Base-by-base conservation (phyloP, 2,113 vertebrate genomes). In the Sinocyclocheilus grahami region DNA sequence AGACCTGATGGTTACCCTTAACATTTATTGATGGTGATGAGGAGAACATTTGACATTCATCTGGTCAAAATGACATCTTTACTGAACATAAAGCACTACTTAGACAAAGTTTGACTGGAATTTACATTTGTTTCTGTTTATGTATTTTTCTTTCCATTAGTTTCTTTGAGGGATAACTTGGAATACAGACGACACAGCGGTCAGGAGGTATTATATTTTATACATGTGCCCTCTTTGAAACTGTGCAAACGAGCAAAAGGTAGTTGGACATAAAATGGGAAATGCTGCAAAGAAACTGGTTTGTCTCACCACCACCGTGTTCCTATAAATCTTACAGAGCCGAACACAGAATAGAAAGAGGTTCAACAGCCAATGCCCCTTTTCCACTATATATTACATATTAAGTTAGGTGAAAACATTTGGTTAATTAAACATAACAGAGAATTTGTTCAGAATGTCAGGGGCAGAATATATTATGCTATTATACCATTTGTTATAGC, bases 161-260 rank as follows among this genome's bases (percentile, higher is more conserved):
- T 62, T 87, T 88, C 86, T 37, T 77, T 82, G 85, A 37, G 67
- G 82, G 87, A 90, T 83, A 85, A 90, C 86, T 77, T 71, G 27
- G 42, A 60, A 77, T 81, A 85, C 88, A 86, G 86, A 87, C 16
- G 63, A 22, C 74, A 37, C 67, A 60, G 74, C 58, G 58, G 84
- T 86, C 62, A 39, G 62, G 77, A 62, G 86, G 83, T 71, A 86
- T 91, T 78, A 85, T 91, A 82, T 72, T 91, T 90, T 89, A 87
- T 86, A 86, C 87, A 48, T 48, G 10, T 48, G 11, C 3, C 46
- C 10, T 3, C 46, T 48, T 48, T 48, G 10, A 11, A 48, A 12
- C 46, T 48, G 46, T 48, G 46, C 12, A 11, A 48, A 48, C 46
- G 12, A 48, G 46, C 46, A 48, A 48, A 48, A 48, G 46, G 10